Evolutionary conservation across 2,113 vertebrate genomes (phyloP), one percentile per base, ranked within the genome.

Genomic region (Larimichthys crocea): DNA sequence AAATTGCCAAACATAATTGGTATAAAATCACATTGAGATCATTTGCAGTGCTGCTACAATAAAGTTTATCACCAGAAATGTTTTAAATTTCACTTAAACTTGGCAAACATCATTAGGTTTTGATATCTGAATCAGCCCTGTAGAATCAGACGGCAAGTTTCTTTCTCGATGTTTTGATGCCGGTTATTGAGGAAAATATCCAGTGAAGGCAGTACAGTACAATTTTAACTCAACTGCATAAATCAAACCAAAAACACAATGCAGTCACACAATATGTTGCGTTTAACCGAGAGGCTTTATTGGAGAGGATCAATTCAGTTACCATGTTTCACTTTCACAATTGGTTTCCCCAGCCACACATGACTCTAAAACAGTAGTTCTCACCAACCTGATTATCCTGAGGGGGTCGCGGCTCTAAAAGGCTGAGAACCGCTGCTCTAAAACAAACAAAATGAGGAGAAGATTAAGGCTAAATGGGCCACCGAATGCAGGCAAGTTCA

Each of bases 1-100:
- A 57, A 49, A 62, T 44, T n/a, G 53, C 29, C 26, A 76, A 57
- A 52, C 19, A 48, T 81, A 68, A 84, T 55, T 73, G 29, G 71
- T 40, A 49, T 62, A n/a, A 84, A 73, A 76, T 78, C 52, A 31
- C 35, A 26, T 3, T 55, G 35, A 62, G 59, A 70, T 71, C 2
- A 59, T 80, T 65, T 72, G 26, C 24, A 74, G 26, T 42, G 53
- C 19, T 64, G 64, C 31, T 49, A 46, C 40, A 83, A 46, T 59
- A 53, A 44, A 59, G 42, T 50, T 48, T 46, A n/a, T 48, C 8
- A 4, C 3, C 5, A 53, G n/a, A 60, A 16, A 55, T 66, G 24
- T 16, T 77, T 65, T 42, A 69, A 42, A 24, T 63, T 74, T 67
- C 9, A 56, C 67, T 44, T 19, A 66, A 68, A 29, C 62, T 65